These are phyloP conservation scores for Enoplosus armatus DNA, from an alignment of 2,797 vertebrate species.

Conservation along the genomic window DNA sequence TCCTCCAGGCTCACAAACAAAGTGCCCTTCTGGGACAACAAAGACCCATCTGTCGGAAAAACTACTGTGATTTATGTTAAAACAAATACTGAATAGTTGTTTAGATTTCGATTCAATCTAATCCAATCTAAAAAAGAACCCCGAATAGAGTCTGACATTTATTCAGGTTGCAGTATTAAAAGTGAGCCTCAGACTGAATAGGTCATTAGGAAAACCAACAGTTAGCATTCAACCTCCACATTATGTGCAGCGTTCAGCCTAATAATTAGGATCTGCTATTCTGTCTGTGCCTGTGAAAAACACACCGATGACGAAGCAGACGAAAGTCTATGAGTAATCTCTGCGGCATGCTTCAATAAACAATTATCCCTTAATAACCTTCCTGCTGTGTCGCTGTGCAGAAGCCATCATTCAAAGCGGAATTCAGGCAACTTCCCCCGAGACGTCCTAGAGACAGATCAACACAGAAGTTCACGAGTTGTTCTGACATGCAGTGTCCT, in stretches of 20 bases:
- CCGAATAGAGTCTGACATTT: not conserved
- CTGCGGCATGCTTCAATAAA: conserved; percentile 6
- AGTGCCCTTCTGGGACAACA: too few species aligned
- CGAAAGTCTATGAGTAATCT: conserved; percentile 22
- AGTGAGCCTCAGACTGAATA: not conserved
- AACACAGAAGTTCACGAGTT: conserved; percentile 13
- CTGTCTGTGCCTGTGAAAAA: conserved; percentile 22
- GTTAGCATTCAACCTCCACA: conserved; percentile 4
- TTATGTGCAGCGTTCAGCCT: conserved; percentile 15
- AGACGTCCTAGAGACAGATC: not conserved
- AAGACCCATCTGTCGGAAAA: too few species aligned
- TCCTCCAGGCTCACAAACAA: too few species aligned
- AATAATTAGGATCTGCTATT: conserved; percentile 40
- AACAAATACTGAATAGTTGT: too few species aligned
- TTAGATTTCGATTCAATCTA: too few species aligned
- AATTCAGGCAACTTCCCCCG: not conserved
- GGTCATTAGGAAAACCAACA: not conserved
- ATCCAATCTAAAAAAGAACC: too few species aligned
- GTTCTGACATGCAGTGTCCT: not conserved
- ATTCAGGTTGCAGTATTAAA: not conserved
- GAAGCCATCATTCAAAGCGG: not conserved
- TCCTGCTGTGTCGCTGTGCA: conserved; percentile 6
- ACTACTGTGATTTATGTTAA: too few species aligned
- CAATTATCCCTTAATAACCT: conserved; percentile 8
- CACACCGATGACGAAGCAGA: conserved; percentile 35